phyloP scores from a whole-genome alignment of 1,140 invertebrate genomes.

The Drusus annulatus region DNA sequence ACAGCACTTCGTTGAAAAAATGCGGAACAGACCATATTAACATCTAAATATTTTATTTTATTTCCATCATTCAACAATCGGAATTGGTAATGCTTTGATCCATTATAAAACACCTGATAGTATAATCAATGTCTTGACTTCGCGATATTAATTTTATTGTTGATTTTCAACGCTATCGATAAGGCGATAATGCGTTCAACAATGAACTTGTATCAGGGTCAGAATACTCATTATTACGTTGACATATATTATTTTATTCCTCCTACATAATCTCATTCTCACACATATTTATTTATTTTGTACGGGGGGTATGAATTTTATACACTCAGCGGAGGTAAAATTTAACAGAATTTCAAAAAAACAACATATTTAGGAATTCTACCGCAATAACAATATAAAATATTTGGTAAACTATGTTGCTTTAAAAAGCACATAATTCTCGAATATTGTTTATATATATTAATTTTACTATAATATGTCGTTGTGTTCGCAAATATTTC shows the following conservation, averaged over 20 bases:
- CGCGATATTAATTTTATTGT: not conserved
- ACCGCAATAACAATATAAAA: no score
- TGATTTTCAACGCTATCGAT: not conserved
- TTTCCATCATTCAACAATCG: not conserved
- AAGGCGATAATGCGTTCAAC: conserved; percentile 1
- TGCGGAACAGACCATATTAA: no score
- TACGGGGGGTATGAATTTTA: not conserved
- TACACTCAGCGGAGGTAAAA: not conserved
- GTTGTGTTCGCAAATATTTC: no score
- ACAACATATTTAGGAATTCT: no score
- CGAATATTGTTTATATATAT: no score
- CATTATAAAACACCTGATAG: not conserved
- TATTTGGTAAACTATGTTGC: no score
- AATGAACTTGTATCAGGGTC: not conserved
- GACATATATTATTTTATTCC: no score
- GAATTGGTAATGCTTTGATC: not conserved
- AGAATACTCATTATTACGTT: not conserved
- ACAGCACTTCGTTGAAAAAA: no score
- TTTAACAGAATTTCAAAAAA: not conserved
- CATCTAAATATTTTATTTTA: no score
- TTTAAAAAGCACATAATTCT: no score
- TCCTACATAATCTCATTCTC: not conserved
- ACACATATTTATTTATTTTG: not conserved
- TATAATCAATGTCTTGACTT: no score
- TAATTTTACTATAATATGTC: no score